phyloP scores from a whole-genome alignment of 2,113 vertebrate species.

The Ceyx cyanopectus region DNA sequence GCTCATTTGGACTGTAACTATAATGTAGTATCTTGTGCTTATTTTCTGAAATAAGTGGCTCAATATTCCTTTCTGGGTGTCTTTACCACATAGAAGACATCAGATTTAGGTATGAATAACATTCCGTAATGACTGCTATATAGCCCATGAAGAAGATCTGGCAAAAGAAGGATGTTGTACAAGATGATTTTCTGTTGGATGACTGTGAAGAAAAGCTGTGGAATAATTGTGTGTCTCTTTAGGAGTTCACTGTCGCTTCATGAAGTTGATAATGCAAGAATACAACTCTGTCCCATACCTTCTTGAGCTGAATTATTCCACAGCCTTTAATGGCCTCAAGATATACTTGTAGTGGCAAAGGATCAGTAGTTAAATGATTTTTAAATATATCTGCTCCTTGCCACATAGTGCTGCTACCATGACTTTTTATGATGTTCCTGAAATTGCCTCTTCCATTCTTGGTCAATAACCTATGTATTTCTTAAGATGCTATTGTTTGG shows the following conservation, averaged over 20 bases:
- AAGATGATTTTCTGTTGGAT: background rate
- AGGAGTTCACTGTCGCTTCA: background rate
- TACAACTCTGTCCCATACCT: rapidly evolving
- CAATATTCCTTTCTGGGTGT: background rate
- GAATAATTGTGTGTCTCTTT: background rate
- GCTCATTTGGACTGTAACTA: background rate
- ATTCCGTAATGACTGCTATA: background rate
- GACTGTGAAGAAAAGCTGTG: background rate
- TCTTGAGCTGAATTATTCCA: background rate
- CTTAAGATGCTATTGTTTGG: background rate
- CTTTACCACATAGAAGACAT: rapidly evolving
- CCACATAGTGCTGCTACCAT: background rate
- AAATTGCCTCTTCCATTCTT: background rate
- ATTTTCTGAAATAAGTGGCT: background rate
- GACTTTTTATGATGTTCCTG: background rate
- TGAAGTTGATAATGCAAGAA: background rate
- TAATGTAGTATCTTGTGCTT: background rate
- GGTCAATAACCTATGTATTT: background rate
- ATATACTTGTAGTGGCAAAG: background rate
- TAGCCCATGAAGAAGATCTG: background rate
- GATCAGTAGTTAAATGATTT: background rate
- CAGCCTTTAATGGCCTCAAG: background rate
- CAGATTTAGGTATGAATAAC: background rate
- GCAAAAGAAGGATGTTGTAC: background rate
- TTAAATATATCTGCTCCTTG: background rate